Evolutionary conservation across 2,797 vertebrate species (phyloP), one percentile per base, ranked within the genome.

Genomic region (Furcifer pardalis): DNA sequence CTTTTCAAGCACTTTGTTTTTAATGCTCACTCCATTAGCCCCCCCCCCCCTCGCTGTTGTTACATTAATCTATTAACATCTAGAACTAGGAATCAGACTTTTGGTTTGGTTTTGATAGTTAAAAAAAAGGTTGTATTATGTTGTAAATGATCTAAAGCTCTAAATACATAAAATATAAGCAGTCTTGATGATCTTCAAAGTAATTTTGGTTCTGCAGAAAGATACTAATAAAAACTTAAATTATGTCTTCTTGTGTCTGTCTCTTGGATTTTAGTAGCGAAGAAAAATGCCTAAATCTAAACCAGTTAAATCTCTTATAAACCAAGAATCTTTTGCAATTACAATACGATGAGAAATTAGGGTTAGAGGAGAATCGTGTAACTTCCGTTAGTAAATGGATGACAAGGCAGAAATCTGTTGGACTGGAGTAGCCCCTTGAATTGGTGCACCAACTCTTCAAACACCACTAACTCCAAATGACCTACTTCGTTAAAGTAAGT

Each of bases 121-220:
- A 71, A 25, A 72, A 56, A 88, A 27, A 60, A 56, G 85, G 92
- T 15, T 95, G 84, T 95, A 94, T 96, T 93, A 93, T 77, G 78
- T 94, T 96, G 92, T 95, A 94, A 90, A 93, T 93, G 92, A 93
- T 94, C n/a, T 94, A 93, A 93, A 95, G 91, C 91, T 94, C 87
- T 93, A 93, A 94, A 92, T 89, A 90, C 88, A 89, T 91, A 83
- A 90, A 90, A 81, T 93, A 95, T 91, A 93, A 88, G 73, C 92
- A 94, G 93, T 94, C 93, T 94, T 95, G 92, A 93, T 88, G 94
- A 93, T 95, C 93, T 90, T 85, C 93, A 91, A 94, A 94, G 88
- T 92, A 92, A 95, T 95, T 96, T 96, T 96, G 92, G 95, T 95
- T 96, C 94, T 96, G 95, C 95, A 93, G 90, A 95, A 92, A 95